Evolutionary conservation across 1,140 invertebrate genomes (phyloP).

Genomic region (Diachasmimorpha longicaudata): DNA sequence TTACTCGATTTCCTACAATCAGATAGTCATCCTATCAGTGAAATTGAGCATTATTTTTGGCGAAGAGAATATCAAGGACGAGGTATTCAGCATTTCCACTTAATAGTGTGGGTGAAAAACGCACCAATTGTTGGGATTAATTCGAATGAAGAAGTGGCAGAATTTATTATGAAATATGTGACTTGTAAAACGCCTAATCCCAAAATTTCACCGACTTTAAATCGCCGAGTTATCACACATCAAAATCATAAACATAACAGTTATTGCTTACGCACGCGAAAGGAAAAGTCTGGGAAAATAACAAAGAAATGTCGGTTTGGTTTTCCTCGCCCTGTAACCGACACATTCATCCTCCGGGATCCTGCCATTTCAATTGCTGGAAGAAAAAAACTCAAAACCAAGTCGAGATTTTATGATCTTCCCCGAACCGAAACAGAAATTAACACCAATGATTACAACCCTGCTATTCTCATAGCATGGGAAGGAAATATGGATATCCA

Average conservation of each 20-base stretch:
- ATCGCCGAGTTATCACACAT: conserved; percentile 13
- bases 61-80: conserved; percentile 1
- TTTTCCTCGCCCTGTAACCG: conserved; percentile 36
- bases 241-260: conserved; percentile 18
- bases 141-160: conserved; percentile 12
- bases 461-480: conserved; percentile 33
- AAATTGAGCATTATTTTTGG: conserved; percentile 30
- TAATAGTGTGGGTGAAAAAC: conserved; percentile 5
- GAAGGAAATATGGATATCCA: conserved; percentile 39
- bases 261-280: conserved; percentile 1
- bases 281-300: neutral
- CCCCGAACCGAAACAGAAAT: conserved; percentile 35
- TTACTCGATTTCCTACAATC: conserved; percentile 40
- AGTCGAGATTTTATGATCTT: conserved; percentile 44
- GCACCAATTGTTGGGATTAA: conserved; percentile 6
- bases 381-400: conserved; percentile 37
- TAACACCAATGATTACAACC: conserved; percentile 33
- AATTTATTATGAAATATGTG: conserved; percentile 11
- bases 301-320: conserved; percentile 38
- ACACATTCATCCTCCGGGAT: conserved; percentile 33
- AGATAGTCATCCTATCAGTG: conserved; percentile 36
- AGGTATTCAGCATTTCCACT: neutral
- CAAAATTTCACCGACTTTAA: conserved; percentile 1
- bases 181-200: conserved; percentile 12
- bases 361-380: conserved; percentile 36